Evolutionary conservation across 2,797 vertebrate species (phyloP).

Genomic region (Triplophysa yarkandensis): DNA sequence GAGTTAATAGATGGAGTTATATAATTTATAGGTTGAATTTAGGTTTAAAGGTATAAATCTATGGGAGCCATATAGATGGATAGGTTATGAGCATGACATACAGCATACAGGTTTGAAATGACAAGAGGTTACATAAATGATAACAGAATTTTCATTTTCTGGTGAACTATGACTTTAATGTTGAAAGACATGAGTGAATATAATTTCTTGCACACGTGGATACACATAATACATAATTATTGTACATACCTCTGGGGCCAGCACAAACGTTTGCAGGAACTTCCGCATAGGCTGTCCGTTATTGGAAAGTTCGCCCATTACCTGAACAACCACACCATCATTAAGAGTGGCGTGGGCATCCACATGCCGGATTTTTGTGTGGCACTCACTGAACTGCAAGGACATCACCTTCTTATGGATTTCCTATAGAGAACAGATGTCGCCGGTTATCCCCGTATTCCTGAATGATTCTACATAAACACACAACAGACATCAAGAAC

Average conservation of each 20-base stretch:
- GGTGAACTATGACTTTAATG: no score
- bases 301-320: constrained; percentile 96
- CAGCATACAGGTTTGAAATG: no score
- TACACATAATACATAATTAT: constrained; percentile 4
- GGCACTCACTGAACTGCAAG: constrained; percentile 97
- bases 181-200: no score
- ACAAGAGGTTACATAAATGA: no score
- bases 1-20: no score
- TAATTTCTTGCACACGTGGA: no score
- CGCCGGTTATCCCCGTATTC: background rate
- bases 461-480: background rate
- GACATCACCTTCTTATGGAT: constrained; percentile 99
- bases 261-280: constrained; percentile 98
- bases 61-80: no score
- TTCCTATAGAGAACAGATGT: constrained; percentile 73
- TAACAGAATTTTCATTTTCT: no score
- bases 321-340: constrained; percentile 96
- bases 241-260: constrained; percentile 90
- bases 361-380: constrained; percentile 97
- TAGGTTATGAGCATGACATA: no score
- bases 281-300: constrained; percentile 97
- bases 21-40: no score
- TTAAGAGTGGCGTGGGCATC: constrained; percentile 95
- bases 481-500: constrained; percentile 54
- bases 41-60: no score